Conservation (phyloP, 1,140 invertebrate genomes). For the Wiebesia pumilae region DNA sequence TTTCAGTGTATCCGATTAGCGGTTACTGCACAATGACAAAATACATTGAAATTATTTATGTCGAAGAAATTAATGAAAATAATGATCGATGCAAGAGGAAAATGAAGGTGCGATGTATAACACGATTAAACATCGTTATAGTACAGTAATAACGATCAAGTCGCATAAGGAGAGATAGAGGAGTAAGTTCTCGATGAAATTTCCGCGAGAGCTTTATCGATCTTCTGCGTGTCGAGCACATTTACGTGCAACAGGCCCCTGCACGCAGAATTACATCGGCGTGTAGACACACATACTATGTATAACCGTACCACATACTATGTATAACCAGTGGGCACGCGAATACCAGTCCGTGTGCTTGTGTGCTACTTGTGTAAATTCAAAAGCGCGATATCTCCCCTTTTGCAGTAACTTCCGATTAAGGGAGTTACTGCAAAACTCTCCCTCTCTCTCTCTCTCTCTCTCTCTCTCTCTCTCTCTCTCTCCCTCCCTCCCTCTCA, state of each 20-base stretch:
- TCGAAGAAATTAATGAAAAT: too few relatives aligned
- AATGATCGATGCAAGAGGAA: too few relatives aligned
- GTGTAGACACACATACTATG: background rate
- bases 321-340: background rate
- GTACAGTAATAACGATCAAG: background rate
- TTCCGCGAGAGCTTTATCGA: conserved; percentile 60
- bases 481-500: background rate
- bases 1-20: too few relatives aligned
- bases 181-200: conserved; percentile 53
- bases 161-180: background rate
- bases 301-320: background rate
- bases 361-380: background rate
- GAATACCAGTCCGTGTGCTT: background rate
- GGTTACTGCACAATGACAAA: too few relatives aligned
- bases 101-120: too few relatives aligned
- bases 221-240: conserved; percentile 48
- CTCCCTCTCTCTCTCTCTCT: background rate
- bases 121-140: background rate
- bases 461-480: too few relatives aligned
- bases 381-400: conserved; percentile 38
- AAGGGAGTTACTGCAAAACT: too few relatives aligned
- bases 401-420: conserved; percentile 1
- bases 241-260: conserved; percentile 60
- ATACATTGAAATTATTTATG: too few relatives aligned
- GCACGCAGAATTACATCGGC: background rate